These are phyloP conservation scores for Pao palembangensis DNA, from an alignment of 2,113 vertebrate species.

Conservation along the genomic window DNA sequence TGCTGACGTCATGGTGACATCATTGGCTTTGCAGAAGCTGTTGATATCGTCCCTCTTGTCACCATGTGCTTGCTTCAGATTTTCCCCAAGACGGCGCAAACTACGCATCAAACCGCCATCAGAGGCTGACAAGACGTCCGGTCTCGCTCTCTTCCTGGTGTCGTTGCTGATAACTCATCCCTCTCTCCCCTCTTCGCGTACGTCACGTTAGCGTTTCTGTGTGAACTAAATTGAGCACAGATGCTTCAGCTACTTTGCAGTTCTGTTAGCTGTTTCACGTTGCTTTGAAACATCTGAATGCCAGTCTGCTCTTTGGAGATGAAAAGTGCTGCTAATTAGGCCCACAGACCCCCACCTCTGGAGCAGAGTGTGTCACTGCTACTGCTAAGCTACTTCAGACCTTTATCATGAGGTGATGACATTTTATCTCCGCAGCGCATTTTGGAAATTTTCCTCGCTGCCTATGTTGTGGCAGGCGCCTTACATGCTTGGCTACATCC, in stretches of 20 bases:
- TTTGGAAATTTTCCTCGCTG: neutral
- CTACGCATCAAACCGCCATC: neutral
- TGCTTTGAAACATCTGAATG: constrained; percentile 52
- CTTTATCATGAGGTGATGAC: constrained; percentile 33
- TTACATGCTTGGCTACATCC: neutral
- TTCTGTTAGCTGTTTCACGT: constrained; percentile 32
- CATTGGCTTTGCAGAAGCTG: neutral
- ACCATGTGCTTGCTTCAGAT: too few relatives aligned
- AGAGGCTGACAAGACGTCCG: neutral
- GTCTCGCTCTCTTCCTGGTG: neutral
- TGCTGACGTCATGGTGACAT: too few relatives aligned
- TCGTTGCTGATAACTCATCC: constrained; percentile 1
- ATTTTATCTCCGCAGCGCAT: constrained; percentile 12
- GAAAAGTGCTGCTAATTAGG: constrained; percentile 56
- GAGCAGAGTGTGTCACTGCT: constrained; percentile 6
- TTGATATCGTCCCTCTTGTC: neutral
- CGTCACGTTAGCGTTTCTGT: constrained; percentile 23
- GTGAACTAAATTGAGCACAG: constrained; percentile 57
- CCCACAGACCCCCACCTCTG: constrained; percentile 18
- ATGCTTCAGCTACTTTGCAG: constrained; percentile 31
- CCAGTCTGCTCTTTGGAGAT: constrained; percentile 55
- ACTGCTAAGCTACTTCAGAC: constrained; percentile 39
- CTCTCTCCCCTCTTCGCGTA: neutral
- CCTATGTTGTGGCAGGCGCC: neutral
- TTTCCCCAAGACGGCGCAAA: too few relatives aligned